These are phyloP conservation scores for Brachionus manjavacas DNA, from an alignment of 1,140 invertebrate species.

Conservation along the genomic window DNA sequence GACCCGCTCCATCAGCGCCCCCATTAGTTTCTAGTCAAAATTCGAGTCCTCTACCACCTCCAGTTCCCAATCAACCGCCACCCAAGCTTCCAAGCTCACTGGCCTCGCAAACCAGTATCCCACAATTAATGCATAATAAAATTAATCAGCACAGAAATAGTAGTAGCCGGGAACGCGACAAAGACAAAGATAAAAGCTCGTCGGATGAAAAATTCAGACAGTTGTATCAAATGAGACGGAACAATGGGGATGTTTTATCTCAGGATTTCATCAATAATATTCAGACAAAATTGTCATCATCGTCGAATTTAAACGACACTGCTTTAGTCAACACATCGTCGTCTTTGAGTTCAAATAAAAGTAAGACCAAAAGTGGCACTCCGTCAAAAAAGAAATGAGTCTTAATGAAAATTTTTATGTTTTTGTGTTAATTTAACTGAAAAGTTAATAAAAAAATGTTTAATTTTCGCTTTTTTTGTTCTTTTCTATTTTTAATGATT, in stretches of 20 bases:
- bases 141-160: slow-evolving; percentile 32
- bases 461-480: slow-evolving; percentile 20
- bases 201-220: slow-evolving; percentile 36
- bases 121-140: slow-evolving; percentile 20
- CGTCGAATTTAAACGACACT: slow-evolving; percentile 18
- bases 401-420: background rate
- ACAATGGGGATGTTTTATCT: slow-evolving; percentile 40
- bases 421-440: background rate
- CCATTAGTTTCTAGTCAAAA: slow-evolving; percentile 5
- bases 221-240: slow-evolving; percentile 38
- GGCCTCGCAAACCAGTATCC: background rate
- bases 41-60: background rate
- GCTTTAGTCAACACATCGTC: background rate
- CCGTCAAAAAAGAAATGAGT: slow-evolving; percentile 1
- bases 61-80: slow-evolving; percentile 30
- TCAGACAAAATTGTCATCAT: slow-evolving; percentile 23
- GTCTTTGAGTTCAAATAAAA: background rate
- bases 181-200: slow-evolving; percentile 7
- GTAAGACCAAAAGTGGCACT: background rate
- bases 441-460: slow-evolving; percentile 3
- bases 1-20: slow-evolving; percentile 9
- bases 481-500: background rate
- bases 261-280: slow-evolving; percentile 40
- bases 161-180: background rate
- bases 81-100: background rate